These are phyloP conservation scores for Ceyx margarethae DNA, from an alignment of 2,113 vertebrate species.

Conservation along the genomic window DNA sequence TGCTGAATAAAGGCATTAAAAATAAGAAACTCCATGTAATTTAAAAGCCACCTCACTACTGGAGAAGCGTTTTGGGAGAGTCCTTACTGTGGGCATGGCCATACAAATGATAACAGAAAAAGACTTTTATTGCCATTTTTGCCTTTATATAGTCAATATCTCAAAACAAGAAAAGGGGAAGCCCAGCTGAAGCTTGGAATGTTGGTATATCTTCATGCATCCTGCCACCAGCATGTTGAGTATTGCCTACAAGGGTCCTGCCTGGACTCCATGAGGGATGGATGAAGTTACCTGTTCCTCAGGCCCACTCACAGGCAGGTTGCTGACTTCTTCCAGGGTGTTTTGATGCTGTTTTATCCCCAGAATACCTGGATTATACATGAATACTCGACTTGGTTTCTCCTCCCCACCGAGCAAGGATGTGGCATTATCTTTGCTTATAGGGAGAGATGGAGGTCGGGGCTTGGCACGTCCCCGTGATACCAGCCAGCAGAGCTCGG, in stretches of 20 bases:
- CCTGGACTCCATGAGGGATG: neutral
- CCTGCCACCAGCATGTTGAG: fast-evolving
- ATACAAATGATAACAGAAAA: fast-evolving
- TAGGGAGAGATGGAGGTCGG: neutral
- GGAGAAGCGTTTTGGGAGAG: neutral
- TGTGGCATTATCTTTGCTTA: fast-evolving
- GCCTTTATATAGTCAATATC: neutral
- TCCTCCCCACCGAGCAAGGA: neutral
- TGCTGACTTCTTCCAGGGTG: neutral
- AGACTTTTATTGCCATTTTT: neutral
- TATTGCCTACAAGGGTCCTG: fast-evolving
- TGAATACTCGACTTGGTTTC: fast-evolving
- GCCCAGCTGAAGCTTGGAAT: neutral
- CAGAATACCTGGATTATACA: fast-evolving
- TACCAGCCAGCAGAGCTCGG: neutral
- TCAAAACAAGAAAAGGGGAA: neutral
- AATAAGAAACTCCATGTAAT: fast-evolving
- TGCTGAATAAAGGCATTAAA: neutral
- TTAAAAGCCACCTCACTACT: neutral
- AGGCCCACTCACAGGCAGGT: neutral
- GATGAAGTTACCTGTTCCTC: neutral
- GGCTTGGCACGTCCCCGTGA: fast-evolving
- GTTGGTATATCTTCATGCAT: neutral
- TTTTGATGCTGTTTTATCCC: neutral
- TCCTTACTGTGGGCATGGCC: fast-evolving